Evolutionary conservation across 2,888 invertebrate species (phyloP), one percentile per base, ranked within the genome.

Genomic region (Trissoscelio sp.): DNA sequence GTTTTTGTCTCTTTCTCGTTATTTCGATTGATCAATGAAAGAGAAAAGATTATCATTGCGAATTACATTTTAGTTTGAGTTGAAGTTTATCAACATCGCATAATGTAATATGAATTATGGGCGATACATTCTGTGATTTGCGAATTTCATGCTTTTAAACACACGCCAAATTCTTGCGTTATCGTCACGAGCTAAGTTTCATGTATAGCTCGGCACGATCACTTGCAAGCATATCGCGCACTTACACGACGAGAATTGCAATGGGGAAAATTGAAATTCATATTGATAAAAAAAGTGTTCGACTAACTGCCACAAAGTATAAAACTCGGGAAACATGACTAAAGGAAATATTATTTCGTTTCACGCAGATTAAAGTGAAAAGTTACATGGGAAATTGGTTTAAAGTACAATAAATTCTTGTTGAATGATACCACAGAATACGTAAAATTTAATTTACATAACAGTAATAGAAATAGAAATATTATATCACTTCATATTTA

Each of bases 81-180:
- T n/a, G n/a, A n/a, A n/a, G n/a, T n/a, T n/a, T n/a, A n/a, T n/a
- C n/a, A 9, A 44, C 39, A 48, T 57, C 69, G 42, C n/a, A 37
- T 64, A 70, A 80, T 80, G 75, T 80, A 74, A 80, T 80, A 74
- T 70, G 37, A 11, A 20, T 58, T 55, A 44, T 31, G n/a, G 28
- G 75, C 74, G 70, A 64, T 80, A 75, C 64, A 80, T 80, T 57
- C 20, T 18, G 57, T 51, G 80, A 70, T 70, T 70, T 58, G 37
- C 62, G n/a, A 31, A 69, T 80, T 69, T 74, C 64, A 80, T 80
- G 55, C 74, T 67, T 62, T 66, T 44, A 67, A 60, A 60, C 72
- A 37, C 66, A 66, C 80, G 64, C 60, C 79, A 72, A 75, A 81
- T 81, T 75, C 75, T 67, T 67, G 64, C 53, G 74, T 80, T 80